Percentiles rank a stretch among this genome's conserved stretches.
Evolutionary conservation across 2,888 invertebrate species (phyloP).

Genomic region (Drosophila anomelani): DNA sequence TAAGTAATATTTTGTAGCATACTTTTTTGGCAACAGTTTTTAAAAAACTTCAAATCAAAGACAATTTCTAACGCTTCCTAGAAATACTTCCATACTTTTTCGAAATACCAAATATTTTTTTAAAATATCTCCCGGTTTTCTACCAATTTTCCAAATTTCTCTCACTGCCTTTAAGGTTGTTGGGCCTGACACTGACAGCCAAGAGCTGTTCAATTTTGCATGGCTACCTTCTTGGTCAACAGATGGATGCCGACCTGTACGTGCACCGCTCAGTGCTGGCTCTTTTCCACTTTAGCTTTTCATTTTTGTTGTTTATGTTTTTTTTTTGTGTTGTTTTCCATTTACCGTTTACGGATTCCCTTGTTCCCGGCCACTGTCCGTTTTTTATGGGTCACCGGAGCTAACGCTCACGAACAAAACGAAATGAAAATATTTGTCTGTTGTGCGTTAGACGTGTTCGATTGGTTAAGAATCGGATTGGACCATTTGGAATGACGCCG

Average conservation of each 20-base stretch:
- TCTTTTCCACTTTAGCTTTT: constrained; percentile 3
- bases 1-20: background rate
- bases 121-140: background rate
- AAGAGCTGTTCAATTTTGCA: constrained; percentile 76
- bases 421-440: constrained; percentile 57
- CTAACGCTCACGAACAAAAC: constrained; percentile 53
- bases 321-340: constrained; percentile 4
- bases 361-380: constrained; percentile 1
- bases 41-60: accelerated
- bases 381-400: constrained; percentile 69
- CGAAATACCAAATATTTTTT: background rate
- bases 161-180: constrained; percentile 25
- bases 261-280: constrained; percentile 12
- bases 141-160: background rate
- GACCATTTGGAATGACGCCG: constrained; percentile 49
- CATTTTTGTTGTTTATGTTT: constrained; percentile 1
- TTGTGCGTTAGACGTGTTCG: constrained; percentile 39
- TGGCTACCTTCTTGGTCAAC: constrained; percentile 52
- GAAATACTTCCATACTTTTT: too few species aligned
- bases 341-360: constrained; percentile 5
- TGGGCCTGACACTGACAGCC: constrained; percentile 54
- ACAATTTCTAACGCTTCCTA: background rate
- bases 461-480: constrained; percentile 53
- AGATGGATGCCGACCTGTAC: constrained; percentile 25
- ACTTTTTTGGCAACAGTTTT: background rate